A percentile compares a stretch with the other conserved stretches of the same genome.
phyloP scores from a whole-genome alignment of 2,797 vertebrate species.

The Margarornis squamiger region DNA sequence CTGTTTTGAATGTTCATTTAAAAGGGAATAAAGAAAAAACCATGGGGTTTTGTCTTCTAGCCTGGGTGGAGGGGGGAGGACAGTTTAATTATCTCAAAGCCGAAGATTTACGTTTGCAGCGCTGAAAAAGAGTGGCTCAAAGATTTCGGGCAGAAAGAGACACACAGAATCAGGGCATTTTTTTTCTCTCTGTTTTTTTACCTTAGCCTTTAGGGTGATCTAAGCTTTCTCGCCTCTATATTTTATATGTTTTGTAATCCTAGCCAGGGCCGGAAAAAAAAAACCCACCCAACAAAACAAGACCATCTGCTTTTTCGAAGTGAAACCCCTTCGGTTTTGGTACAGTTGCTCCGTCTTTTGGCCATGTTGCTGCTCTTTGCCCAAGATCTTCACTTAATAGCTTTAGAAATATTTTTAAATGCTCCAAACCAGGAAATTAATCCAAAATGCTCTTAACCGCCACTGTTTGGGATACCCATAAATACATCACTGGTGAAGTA shows the following conservation, averaged over 20 bases:
- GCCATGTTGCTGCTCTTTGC: background rate
- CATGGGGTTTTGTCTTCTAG: background rate
- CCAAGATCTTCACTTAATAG: background rate
- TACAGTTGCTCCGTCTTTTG: rapidly evolving
- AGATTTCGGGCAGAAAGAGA: background rate
- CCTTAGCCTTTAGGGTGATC: background rate
- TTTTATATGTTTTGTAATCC: background rate
- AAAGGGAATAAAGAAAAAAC: background rate
- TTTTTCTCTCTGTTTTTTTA: background rate
- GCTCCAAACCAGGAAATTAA: background rate
- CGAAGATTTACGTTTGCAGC: background rate
- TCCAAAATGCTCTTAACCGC: background rate
- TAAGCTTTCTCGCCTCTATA: background rate
- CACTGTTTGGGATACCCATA: rapidly evolving
- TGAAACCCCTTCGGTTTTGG: rapidly evolving
- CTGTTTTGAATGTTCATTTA: background rate
- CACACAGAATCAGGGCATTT: background rate
- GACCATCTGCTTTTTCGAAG: background rate
- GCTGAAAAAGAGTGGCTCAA: background rate
- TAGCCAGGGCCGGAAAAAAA: rapidly evolving
- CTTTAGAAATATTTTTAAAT: background rate
- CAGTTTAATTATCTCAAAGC: background rate
- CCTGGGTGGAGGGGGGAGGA: background rate
- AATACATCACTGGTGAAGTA: rapidly evolving
- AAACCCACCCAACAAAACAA: rapidly evolving